Percentiles rank a stretch among this genome's conserved stretches.
phyloP scores from a whole-genome alignment of 1,140 invertebrate species.

The Caenorhabditis inopinata region DNA sequence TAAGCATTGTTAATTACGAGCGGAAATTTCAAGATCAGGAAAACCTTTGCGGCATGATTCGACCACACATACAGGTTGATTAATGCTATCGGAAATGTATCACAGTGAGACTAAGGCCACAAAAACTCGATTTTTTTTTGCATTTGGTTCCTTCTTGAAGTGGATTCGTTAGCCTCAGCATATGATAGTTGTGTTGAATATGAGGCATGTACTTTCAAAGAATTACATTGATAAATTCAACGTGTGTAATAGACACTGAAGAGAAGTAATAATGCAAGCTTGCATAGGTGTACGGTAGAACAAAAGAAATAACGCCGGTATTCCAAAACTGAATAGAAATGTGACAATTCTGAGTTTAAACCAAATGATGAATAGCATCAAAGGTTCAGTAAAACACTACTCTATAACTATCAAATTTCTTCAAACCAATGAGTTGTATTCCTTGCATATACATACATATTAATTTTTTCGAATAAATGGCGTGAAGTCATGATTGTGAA shows the following conservation, averaged over 20 bases:
- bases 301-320: neutral
- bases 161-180: neutral
- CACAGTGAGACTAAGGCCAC: neutral
- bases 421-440: too few species aligned
- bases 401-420: too few species aligned
- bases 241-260: neutral
- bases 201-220: neutral
- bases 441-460: too few species aligned
- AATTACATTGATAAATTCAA: neutral
- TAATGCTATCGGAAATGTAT: neutral
- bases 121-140: conserved; percentile 11
- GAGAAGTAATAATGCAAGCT: neutral
- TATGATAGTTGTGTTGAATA: neutral
- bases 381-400: too few species aligned
- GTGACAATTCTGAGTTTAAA: too few species aligned
- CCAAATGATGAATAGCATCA: too few species aligned
- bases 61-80: too few species aligned
- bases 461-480: too few species aligned
- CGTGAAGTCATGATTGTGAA: too few species aligned
- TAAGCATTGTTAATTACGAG: too few species aligned
- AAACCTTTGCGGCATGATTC: too few species aligned
- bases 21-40: neutral
- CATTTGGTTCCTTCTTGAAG: conserved; percentile 14
- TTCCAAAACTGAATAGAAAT: neutral
- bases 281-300: neutral